These are phyloP conservation scores for Aricia artaxerxes DNA, from an alignment of 2,888 invertebrate species.

Conservation along the genomic window DNA sequence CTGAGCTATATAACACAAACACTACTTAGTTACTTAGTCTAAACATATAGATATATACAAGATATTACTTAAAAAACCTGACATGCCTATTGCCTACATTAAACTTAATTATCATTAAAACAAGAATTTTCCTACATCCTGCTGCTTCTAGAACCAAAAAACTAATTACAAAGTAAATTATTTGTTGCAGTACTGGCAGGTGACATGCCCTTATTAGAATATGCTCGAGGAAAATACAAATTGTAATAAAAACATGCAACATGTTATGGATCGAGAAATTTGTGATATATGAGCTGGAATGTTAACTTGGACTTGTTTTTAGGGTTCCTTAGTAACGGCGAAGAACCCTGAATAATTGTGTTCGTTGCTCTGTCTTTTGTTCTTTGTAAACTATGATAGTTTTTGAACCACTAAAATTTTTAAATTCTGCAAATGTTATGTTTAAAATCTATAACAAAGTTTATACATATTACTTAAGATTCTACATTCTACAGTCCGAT, in stretches of 20 bases:
- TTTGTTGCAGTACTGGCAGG: neutral
- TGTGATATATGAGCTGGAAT: conserved; percentile 13
- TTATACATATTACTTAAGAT: too few species aligned
- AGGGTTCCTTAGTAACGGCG: neutral
- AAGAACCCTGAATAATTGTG: neutral
- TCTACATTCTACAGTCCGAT: too few species aligned
- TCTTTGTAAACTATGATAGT: too few species aligned
- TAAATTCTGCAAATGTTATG: too few species aligned
- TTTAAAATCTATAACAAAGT: too few species aligned
- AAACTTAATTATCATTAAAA: conserved; percentile 10
- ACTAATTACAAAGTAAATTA: neutral
- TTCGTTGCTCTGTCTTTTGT: too few species aligned
- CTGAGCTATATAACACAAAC: too few species aligned
- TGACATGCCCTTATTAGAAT: conserved; percentile 3
- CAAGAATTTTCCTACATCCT: conserved; percentile 1
- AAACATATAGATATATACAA: too few species aligned
- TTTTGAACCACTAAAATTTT: too few species aligned
- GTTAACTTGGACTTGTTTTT: conserved; percentile 9
- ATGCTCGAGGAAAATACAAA: conserved; percentile 40
- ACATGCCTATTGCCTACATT: neutral
- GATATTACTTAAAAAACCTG: neutral
- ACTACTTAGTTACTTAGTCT: too few species aligned
- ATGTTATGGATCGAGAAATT: conserved; percentile 13
- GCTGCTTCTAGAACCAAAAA: conserved; percentile 15
- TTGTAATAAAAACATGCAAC: conserved; percentile 10